These are phyloP conservation scores for Chelonia mydas DNA, from an alignment of 2,797 vertebrate genomes.

Conservation along the genomic window DNA sequence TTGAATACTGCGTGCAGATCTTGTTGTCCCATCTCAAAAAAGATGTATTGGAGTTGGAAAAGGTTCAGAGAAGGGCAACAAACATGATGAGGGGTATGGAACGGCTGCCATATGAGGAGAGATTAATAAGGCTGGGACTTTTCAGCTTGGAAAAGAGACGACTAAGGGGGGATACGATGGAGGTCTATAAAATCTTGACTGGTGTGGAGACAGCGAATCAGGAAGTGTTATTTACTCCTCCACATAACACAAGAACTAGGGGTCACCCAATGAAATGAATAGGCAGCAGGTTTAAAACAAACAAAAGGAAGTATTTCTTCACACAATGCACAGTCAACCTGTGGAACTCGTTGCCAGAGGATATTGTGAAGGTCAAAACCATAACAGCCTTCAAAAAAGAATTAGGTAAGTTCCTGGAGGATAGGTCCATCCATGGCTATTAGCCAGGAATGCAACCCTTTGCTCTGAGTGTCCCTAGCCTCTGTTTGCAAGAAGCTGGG, in stretches of 20 bases:
- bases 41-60: too few species aligned
- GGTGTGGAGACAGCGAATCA: neutral
- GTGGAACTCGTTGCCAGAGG: neutral
- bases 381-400: neutral
- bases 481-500: neutral
- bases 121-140: too few species aligned
- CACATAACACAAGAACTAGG: neutral
- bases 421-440: neutral
- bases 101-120: too few species aligned
- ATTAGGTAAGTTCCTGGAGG: neutral
- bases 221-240: neutral
- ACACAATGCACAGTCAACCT: neutral
- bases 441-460: neutral
- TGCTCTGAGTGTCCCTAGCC: neutral
- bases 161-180: neutral
- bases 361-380: neutral
- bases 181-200: neutral
- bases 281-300: neutral
- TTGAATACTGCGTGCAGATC: neutral
- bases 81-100: neutral
- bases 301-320: neutral
- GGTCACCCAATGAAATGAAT: neutral
- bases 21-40: neutral
- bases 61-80: neutral
- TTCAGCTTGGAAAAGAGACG: neutral